A percentile compares a stretch with the other conserved stretches of the same genome.
Evolutionary conservation across 2,888 invertebrate genomes (phyloP).

Genomic region (Zootermopsis nevadensis): DNA sequence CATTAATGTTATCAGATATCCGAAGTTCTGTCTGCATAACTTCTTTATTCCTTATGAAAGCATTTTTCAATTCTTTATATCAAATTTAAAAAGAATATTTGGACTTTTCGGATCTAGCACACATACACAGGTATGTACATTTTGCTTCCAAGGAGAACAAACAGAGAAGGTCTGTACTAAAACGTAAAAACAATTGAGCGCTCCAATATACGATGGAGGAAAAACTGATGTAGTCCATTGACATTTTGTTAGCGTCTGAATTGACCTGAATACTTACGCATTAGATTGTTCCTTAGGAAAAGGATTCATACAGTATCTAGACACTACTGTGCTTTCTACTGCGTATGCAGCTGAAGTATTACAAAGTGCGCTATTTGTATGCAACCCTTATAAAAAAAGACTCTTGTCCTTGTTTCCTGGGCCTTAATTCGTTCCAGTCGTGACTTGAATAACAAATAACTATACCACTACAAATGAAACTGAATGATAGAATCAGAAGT

Average conservation of each 20-base stretch:
- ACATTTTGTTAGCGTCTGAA: not conserved
- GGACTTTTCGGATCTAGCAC: too few relatives aligned
- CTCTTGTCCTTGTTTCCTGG: slow-evolving; percentile 26
- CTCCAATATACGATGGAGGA: too few relatives aligned
- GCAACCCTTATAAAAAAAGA: slow-evolving; percentile 30
- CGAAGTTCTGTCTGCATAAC: too few relatives aligned
- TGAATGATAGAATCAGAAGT: not conserved
- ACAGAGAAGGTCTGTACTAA: too few relatives aligned
- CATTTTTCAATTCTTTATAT: too few relatives aligned
- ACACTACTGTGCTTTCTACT: not conserved
- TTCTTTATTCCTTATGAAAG: too few relatives aligned
- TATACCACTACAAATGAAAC: not conserved
- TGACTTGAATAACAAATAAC: slow-evolving; percentile 14
- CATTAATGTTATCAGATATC: too few relatives aligned
- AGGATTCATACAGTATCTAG: not conserved
- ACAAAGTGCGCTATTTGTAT: slow-evolving; percentile 34
- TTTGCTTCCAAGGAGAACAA: too few relatives aligned
- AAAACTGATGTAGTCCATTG: not conserved
- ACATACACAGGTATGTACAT: too few relatives aligned
- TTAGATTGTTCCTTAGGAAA: not conserved
- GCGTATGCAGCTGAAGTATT: slow-evolving; percentile 13
- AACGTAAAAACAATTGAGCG: too few relatives aligned
- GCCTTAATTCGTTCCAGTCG: slow-evolving; percentile 30
- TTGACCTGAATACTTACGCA: not conserved
- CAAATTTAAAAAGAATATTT: too few relatives aligned